Percentiles rank a stretch among this genome's conserved stretches.
Conservation (phyloP, 2,797 vertebrate species). For the Hoplostethus atlanticus region DNA sequence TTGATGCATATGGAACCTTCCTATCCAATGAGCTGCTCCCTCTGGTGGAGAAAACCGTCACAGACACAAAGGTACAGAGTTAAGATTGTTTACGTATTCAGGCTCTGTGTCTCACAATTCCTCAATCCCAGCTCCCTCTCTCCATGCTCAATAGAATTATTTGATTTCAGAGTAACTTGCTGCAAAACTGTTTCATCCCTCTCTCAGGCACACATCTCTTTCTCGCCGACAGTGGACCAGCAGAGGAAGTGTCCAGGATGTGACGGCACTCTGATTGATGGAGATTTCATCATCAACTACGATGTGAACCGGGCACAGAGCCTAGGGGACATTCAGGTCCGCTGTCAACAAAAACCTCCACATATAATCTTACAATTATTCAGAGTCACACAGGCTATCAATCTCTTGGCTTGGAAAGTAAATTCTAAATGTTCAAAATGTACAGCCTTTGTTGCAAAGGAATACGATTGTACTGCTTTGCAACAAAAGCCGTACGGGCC, state of each 20-base stretch:
- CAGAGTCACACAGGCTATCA: too few relatives aligned
- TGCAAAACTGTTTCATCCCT: background rate
- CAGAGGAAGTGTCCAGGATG: constrained; percentile 89
- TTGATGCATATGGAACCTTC: constrained; percentile 87
- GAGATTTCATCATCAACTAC: constrained; percentile 91
- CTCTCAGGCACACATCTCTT: constrained; percentile 87
- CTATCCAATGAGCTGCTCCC: constrained; percentile 90
- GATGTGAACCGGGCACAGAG: constrained; percentile 87
- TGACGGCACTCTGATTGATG: constrained; percentile 86
- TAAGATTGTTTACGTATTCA: too few relatives aligned
- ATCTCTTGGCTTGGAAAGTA: too few relatives aligned
- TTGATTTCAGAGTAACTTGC: background rate
- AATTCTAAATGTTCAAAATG: too few relatives aligned
- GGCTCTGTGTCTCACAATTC: background rate
- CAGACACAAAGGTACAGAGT: constrained; percentile 86
- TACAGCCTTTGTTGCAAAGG: too few relatives aligned
- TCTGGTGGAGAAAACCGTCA: constrained; percentile 87
- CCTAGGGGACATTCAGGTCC: constrained; percentile 90
- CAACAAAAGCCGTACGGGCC: too few relatives aligned
- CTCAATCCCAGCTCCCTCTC: background rate
- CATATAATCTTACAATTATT: too few relatives aligned
- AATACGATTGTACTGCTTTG: too few relatives aligned
- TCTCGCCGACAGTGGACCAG: constrained; percentile 91
- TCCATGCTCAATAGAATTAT: background rate
- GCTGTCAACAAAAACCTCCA: background rate